A percentile compares a stretch with the other conserved stretches of the same genome.
Evolutionary conservation across 2,113 vertebrate genomes (phyloP).

Genomic region (Antennarius striatus): DNA sequence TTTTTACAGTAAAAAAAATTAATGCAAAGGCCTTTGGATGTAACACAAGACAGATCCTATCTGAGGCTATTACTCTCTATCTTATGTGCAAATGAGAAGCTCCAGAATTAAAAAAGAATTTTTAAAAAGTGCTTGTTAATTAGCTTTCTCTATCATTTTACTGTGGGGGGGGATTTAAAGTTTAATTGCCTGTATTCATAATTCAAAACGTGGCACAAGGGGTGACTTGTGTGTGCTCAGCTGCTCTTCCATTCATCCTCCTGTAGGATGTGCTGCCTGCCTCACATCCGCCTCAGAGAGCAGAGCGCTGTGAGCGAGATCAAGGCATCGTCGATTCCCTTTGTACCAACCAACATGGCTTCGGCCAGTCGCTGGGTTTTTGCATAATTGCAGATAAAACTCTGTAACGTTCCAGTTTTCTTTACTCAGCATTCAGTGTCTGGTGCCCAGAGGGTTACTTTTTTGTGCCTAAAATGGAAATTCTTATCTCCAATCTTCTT

Average conservation of each 20-base stretch:
- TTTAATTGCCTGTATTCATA: conserved; percentile 65
- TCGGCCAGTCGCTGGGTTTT: conserved; percentile 61
- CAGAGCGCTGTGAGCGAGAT: conserved; percentile 48
- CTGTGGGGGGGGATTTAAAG: conserved; percentile 54
- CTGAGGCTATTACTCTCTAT: conserved; percentile 19
- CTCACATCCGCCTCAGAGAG: conserved; percentile 28
- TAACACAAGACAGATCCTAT: conserved; percentile 15
- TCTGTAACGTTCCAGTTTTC: conserved; percentile 73
- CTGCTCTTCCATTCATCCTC: conserved; percentile 51
- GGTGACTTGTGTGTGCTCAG: conserved; percentile 58
- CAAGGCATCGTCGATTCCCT: conserved; percentile 60
- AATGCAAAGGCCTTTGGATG: conserved; percentile 24
- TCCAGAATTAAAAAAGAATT: conserved; percentile 36
- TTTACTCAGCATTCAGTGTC: conserved; percentile 64
- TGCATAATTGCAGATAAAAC: conserved; percentile 78
- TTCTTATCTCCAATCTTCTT: conserved; percentile 55
- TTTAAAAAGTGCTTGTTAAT: conserved; percentile 37
- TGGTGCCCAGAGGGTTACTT: conserved; percentile 40
- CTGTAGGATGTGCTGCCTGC: conserved; percentile 68
- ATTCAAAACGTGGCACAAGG: conserved; percentile 53
- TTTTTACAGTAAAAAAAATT: conserved; percentile 22
- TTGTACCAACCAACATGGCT: conserved; percentile 52
- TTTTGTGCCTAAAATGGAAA: conserved; percentile 65
- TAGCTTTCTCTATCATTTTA: conserved; percentile 47
- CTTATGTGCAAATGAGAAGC: conserved; percentile 33